phyloP scores from a whole-genome alignment of 2,113 vertebrate genomes.

The Athene cunicularia region DNA sequence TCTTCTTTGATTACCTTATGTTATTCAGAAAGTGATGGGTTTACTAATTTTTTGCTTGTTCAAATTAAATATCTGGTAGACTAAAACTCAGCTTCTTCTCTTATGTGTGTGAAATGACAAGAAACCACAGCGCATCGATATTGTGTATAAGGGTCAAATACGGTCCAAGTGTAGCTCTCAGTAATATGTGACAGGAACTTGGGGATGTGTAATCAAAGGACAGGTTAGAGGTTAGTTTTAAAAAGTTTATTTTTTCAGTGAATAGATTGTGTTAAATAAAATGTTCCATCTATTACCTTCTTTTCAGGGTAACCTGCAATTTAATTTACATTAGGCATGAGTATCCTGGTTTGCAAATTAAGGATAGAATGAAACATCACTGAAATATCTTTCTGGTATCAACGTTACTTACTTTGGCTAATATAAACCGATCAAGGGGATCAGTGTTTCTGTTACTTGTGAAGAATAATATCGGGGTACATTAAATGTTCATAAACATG shows the following conservation, averaged over 20 bases:
- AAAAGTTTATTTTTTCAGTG: slow-evolving; percentile 47
- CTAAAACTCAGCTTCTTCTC: not conserved
- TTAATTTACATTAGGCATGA: not conserved
- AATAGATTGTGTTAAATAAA: not conserved
- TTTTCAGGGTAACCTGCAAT: not conserved
- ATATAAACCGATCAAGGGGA: not conserved
- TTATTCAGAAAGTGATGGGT: slow-evolving; percentile 1
- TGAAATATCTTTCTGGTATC: not conserved
- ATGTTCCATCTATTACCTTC: not conserved
- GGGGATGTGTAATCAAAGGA: not conserved
- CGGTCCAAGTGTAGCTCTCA: not conserved
- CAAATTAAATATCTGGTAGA: not conserved
- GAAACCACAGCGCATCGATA: not conserved
- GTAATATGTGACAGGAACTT: not conserved
- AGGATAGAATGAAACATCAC: not conserved
- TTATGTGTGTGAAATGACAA: not conserved
- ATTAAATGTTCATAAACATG: not conserved
- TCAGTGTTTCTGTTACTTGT: not conserved
- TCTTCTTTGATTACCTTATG: slow-evolving; percentile 8
- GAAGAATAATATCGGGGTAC: not conserved
- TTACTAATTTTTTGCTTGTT: slow-evolving; percentile 11
- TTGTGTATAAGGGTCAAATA: not conserved
- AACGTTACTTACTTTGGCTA: not conserved
- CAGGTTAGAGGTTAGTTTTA: not conserved
- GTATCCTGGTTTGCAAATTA: not conserved